These are phyloP conservation scores for Uloborus diversus DNA, from an alignment of 1,140 invertebrate genomes.

Conservation along the genomic window DNA sequence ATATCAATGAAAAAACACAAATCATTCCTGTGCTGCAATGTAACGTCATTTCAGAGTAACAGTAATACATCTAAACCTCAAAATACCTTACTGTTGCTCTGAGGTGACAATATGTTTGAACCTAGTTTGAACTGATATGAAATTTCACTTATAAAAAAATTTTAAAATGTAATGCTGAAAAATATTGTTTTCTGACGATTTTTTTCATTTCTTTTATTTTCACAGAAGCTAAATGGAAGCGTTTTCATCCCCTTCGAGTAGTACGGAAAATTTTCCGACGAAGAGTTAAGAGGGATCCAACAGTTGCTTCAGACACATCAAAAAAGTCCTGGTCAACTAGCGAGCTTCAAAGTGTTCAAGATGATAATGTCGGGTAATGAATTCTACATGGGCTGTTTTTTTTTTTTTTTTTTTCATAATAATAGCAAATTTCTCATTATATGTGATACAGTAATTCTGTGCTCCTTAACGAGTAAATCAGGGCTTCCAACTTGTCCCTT, in stretches of 20 bases:
- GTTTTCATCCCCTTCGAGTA: slow-evolving; percentile 73
- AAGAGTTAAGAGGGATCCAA: slow-evolving; percentile 61
- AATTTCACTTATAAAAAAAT: no score
- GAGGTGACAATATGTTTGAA: no score
- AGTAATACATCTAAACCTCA: no score
- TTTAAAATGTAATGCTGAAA: no score
- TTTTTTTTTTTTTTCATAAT: background rate
- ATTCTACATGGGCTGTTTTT: background rate
- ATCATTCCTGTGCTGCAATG: no score
- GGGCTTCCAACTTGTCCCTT: background rate
- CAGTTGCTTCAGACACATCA: slow-evolving; percentile 30
- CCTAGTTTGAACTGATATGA: no score
- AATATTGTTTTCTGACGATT: no score
- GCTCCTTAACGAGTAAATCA: background rate
- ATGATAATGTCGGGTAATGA: slow-evolving; percentile 26
- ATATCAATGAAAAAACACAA: no score
- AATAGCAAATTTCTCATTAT: background rate
- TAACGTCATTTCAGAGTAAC: no score
- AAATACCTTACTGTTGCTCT: no score
- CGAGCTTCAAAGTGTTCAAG: slow-evolving; percentile 67
- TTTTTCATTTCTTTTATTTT: slow-evolving; percentile 57
- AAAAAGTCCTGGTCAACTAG: slow-evolving; percentile 71
- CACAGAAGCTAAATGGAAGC: slow-evolving; percentile 73
- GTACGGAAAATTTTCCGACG: slow-evolving; percentile 76
- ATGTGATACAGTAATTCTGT: no score